Evolutionary conservation across 2,113 vertebrate genomes (phyloP).

Genomic region (Pangasianodon hypophthalmus): DNA sequence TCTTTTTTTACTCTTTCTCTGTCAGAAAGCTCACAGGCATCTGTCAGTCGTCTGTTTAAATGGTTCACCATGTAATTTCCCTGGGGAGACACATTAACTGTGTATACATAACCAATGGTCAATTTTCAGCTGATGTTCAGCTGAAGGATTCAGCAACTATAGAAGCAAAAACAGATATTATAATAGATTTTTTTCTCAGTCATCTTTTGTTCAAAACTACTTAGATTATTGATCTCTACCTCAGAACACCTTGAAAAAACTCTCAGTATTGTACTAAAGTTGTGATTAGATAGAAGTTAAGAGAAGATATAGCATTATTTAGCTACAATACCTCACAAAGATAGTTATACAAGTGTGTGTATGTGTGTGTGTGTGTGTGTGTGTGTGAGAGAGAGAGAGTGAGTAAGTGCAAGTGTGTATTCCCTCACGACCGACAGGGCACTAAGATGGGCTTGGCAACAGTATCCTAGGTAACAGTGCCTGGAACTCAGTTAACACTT

Average conservation of each 20-base stretch:
- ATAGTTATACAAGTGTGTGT: neutral
- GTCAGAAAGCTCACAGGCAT: neutral
- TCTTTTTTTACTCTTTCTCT: neutral
- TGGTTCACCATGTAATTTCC: conserved; percentile 30
- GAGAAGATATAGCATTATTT: neutral
- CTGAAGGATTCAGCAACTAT: neutral
- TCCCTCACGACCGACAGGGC: conserved; percentile 56
- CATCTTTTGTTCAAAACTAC: neutral
- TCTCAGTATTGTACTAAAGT: neutral
- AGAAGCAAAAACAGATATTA: neutral
- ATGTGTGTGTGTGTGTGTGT: conserved; percentile 4
- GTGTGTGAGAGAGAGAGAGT: neutral
- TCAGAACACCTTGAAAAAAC: neutral
- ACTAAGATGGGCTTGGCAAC: conserved; percentile 61
- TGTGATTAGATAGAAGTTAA: neutral
- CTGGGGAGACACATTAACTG: conserved; percentile 28
- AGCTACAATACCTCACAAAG: neutral
- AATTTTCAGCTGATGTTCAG: neutral
- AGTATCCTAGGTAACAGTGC: conserved; percentile 69
- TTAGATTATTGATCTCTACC: neutral
- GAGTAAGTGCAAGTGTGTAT: conserved; percentile 34
- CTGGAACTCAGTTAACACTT: conserved; percentile 61
- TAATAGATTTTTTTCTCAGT: neutral
- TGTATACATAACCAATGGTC: conserved; percentile 14
- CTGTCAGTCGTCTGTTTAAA: conserved; percentile 7